A percentile compares a stretch with the other conserved stretches of the same genome.
Evolutionary conservation across 1,140 invertebrate genomes (phyloP).

Genomic region (Drosophila simulans): DNA sequence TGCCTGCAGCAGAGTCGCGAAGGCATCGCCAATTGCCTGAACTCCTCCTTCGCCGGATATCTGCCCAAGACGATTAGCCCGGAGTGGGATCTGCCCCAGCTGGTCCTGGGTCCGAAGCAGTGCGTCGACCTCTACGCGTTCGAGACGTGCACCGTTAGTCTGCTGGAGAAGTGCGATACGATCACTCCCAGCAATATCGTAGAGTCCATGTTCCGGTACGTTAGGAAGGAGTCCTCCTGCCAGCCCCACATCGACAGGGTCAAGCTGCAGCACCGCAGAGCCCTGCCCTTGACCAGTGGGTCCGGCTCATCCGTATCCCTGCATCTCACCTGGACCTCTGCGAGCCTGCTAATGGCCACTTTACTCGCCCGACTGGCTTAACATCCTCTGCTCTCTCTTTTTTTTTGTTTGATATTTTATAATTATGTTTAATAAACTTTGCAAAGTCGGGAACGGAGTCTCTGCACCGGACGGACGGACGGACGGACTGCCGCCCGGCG

Average conservation of each 20-base stretch:
- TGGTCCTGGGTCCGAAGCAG: conserved; percentile 65
- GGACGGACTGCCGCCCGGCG: neutral
- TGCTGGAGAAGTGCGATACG: conserved; percentile 88
- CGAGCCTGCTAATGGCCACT: conserved; percentile 14
- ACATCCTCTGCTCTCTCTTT: neutral
- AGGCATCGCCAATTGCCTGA: conserved; percentile 87
- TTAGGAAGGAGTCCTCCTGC: conserved; percentile 71
- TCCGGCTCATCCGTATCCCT: neutral
- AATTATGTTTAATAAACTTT: conserved; percentile 76
- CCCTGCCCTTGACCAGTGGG: neutral
- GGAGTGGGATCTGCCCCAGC: conserved; percentile 52
- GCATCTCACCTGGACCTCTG: neutral
- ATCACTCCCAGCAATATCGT: conserved; percentile 92
- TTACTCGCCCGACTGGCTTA: neutral
- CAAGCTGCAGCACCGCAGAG: conserved; percentile 3
- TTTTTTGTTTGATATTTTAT: conserved; percentile 42
- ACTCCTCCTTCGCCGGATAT: conserved; percentile 86
- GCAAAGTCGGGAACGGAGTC: conserved; percentile 40
- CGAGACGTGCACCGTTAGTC: conserved; percentile 87
- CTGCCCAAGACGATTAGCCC: conserved; percentile 76
- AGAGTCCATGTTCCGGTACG: conserved; percentile 91
- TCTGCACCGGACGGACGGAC: conserved; percentile 1
- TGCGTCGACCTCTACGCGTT: conserved; percentile 86
- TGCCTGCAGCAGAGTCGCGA: conserved; percentile 88
- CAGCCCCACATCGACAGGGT: conserved; percentile 54